Conservation (phyloP, 2,888 invertebrate genomes). For the Amiota minor region DNA sequence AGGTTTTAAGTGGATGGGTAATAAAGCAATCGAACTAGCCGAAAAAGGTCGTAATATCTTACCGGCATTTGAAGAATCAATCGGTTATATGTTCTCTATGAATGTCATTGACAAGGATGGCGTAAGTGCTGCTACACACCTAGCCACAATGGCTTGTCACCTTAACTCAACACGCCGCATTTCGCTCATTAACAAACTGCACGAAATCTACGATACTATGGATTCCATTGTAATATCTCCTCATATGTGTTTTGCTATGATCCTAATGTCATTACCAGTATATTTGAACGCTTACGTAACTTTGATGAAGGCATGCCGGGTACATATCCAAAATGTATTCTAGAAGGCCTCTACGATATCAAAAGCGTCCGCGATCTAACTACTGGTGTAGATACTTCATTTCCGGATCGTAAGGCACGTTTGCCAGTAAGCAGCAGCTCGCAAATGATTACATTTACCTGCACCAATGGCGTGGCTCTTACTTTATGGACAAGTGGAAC, state of each 20-base stretch:
- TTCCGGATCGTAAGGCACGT: slow-evolving; percentile 80
- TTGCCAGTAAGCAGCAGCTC: slow-evolving; percentile 79
- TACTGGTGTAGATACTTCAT: slow-evolving; percentile 83
- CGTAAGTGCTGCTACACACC: slow-evolving; percentile 87
- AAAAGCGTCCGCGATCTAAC: slow-evolving; percentile 89
- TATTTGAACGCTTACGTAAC: slow-evolving; percentile 89
- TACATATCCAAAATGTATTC: slow-evolving; percentile 83
- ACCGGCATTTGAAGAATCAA: slow-evolving; percentile 98
- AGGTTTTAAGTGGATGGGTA: slow-evolving; percentile 99
- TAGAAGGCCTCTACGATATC: slow-evolving; percentile 78
- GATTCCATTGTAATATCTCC: slow-evolving; percentile 89
- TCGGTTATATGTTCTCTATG: slow-evolving; percentile 96
- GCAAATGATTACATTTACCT: slow-evolving; percentile 97
- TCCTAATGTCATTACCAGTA: slow-evolving; percentile 78
- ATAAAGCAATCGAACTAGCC: slow-evolving; percentile 83
- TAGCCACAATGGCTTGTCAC: slow-evolving; percentile 84
- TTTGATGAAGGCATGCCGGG: slow-evolving; percentile 73
- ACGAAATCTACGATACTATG: slow-evolving; percentile 88
- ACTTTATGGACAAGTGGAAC: slow-evolving; percentile 97
- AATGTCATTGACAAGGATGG: slow-evolving; percentile 97
- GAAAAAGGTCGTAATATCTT: slow-evolving; percentile 84
- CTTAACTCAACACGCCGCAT: slow-evolving; percentile 77
- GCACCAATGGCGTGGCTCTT: slow-evolving; percentile 87
- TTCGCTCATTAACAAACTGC: slow-evolving; percentile 79
- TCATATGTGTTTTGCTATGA: slow-evolving; percentile 93